Conservation (phyloP, 2,113 vertebrate species). For the Alosa alosa region DNA sequence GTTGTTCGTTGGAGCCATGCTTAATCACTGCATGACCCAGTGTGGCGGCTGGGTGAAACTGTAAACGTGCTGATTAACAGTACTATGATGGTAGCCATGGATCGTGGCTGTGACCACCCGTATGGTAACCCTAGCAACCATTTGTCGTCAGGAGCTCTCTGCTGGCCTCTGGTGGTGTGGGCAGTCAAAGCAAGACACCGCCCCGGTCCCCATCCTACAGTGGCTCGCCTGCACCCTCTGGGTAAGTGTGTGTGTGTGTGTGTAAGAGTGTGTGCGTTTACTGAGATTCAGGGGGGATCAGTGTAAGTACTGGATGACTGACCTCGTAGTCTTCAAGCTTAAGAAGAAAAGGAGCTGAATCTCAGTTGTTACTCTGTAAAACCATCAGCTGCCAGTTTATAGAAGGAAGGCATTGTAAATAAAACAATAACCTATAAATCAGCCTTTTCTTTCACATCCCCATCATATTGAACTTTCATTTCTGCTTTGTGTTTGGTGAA, state of each 20-base stretch:
- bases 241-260: constrained; percentile 67
- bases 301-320: background rate
- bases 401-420: background rate
- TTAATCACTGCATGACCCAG: background rate
- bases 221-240: constrained; percentile 79
- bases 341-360: background rate
- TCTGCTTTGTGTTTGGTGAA: background rate
- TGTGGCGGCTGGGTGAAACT: background rate
- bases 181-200: constrained; percentile 80
- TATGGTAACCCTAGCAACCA: background rate
- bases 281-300: background rate
- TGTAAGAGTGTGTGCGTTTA: background rate
- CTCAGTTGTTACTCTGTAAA: background rate
- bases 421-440: background rate
- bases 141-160: constrained; percentile 77
- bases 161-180: constrained; percentile 82
- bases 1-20: background rate
- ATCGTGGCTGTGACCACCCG: background rate
- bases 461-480: background rate
- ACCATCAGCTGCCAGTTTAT: background rate
- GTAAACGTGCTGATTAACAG: background rate
- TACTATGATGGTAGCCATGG: background rate
- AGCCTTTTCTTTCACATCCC: background rate
- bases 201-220: constrained; percentile 86
- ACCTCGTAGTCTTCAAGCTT: background rate